These are phyloP conservation scores for Linurgus olivaceus DNA, from an alignment of 2,797 vertebrate genomes.

Conservation along the genomic window DNA sequence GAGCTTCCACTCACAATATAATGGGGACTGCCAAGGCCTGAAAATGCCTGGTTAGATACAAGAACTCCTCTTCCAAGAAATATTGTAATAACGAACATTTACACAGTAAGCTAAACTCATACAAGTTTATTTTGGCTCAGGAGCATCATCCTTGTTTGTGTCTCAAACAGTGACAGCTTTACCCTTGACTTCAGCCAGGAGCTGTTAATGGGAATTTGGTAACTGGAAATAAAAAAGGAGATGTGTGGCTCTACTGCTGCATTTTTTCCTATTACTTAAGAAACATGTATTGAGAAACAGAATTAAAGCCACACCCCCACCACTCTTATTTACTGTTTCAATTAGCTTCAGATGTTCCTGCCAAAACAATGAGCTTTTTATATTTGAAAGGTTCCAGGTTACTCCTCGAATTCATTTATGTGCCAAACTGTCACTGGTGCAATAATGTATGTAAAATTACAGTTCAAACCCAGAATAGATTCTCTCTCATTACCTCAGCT, in stretches of 20 bases:
- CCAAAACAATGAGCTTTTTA: neutral
- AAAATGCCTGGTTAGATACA: neutral
- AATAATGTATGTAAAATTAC: neutral
- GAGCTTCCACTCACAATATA: neutral
- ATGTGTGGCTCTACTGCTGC: neutral
- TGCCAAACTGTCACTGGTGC: neutral
- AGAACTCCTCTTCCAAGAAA: neutral
- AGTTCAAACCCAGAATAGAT: neutral
- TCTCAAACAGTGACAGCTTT: neutral
- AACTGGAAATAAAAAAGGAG: neutral
- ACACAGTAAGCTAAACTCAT: neutral
- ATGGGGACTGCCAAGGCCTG: neutral
- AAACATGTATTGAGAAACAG: neutral
- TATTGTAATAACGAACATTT: neutral
- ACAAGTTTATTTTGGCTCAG: neutral
- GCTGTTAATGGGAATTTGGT: neutral
- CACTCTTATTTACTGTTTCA: conserved; percentile 8
- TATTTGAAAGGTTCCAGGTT: neutral
- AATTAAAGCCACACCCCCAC: neutral
- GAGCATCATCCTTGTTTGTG: neutral
- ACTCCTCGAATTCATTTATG: neutral
- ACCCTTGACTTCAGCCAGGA: neutral
- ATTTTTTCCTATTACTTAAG: conserved; percentile 17
- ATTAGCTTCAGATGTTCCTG: neutral
- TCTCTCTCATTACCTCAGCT: neutral